Evolutionary conservation across 2,888 invertebrate species (phyloP).

Genomic region (Euzophera pinguis): DNA sequence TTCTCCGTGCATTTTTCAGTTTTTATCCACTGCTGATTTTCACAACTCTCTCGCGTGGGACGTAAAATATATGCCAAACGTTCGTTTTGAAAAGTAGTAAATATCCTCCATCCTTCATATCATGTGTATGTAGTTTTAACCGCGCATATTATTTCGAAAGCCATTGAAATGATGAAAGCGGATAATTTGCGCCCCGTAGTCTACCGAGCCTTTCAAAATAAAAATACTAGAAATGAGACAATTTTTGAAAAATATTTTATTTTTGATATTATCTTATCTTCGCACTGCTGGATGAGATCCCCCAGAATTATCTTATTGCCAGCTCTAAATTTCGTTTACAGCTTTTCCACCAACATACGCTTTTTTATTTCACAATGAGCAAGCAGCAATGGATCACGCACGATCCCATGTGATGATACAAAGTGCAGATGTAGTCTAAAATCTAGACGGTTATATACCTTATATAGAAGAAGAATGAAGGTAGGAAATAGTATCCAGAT

Average conservation of each 20-base stretch:
- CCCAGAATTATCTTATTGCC: too few relatives aligned
- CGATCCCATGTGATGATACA: too few relatives aligned
- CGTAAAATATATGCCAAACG: neutral
- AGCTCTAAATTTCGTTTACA: too few relatives aligned
- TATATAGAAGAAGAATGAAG: too few relatives aligned
- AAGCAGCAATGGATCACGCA: too few relatives aligned
- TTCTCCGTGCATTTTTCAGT: neutral
- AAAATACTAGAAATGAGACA: neutral
- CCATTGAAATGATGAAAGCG: constrained; percentile 20
- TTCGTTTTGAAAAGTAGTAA: neutral
- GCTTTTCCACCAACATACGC: too few relatives aligned
- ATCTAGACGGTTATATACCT: too few relatives aligned
- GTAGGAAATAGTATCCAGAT: too few relatives aligned
- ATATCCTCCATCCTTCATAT: neutral
- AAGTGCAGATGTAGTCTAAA: too few relatives aligned
- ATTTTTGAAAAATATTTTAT: too few relatives aligned
- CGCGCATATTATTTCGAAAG: constrained; percentile 18
- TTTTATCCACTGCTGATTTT: neutral
- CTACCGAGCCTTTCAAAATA: neutral
- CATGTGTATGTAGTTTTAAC: constrained; percentile 10
- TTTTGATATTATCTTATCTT: too few relatives aligned
- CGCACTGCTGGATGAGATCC: neutral
- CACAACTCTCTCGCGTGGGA: neutral
- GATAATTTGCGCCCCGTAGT: constrained; percentile 16
- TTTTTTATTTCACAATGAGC: too few relatives aligned